phyloP scores from a whole-genome alignment of 2,888 invertebrate genomes.

The Gandaritis pyraliata region DNA sequence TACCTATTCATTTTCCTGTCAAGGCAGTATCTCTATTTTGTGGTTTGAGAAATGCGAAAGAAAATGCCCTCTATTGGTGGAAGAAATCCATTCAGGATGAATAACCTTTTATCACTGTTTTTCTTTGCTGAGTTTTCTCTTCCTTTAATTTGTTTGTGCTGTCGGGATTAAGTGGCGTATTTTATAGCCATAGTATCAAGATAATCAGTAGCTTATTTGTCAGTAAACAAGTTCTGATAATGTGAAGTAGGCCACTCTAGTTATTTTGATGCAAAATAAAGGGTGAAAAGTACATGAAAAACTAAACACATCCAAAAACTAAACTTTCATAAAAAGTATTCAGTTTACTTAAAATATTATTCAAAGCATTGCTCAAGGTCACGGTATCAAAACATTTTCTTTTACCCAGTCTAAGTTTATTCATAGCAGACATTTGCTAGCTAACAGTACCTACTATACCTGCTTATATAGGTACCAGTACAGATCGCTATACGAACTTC shows the following conservation, averaged over 20 bases:
- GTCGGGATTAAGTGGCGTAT: slow-evolving; percentile 32
- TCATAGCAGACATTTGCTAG: slow-evolving; percentile 3
- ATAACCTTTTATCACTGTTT: slow-evolving; percentile 62
- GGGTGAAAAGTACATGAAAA: no score
- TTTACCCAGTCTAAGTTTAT: slow-evolving; percentile 8
- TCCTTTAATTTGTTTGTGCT: slow-evolving; percentile 40
- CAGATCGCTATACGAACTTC: slow-evolving; percentile 1
- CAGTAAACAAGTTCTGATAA: background rate
- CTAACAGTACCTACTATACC: slow-evolving; percentile 7
- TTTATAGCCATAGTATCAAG: slow-evolving; percentile 1
- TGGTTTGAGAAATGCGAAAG: slow-evolving; percentile 55
- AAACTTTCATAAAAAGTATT: no score
- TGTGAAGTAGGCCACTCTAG: background rate
- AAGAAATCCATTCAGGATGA: slow-evolving; percentile 63
- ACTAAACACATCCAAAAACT: no score
- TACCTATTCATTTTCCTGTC: slow-evolving; percentile 63
- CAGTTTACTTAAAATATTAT: no score
- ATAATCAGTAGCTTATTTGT: slow-evolving; percentile 1
- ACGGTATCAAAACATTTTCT: background rate
- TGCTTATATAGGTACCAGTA: slow-evolving; percentile 3
- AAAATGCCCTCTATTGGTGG: slow-evolving; percentile 62
- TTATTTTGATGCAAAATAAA: background rate
- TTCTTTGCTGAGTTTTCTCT: slow-evolving; percentile 48
- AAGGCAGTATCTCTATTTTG: slow-evolving; percentile 56
- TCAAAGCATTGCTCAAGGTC: no score